phyloP scores from a whole-genome alignment of 2,113 vertebrate genomes.

The Tylochromis polylepis region DNA sequence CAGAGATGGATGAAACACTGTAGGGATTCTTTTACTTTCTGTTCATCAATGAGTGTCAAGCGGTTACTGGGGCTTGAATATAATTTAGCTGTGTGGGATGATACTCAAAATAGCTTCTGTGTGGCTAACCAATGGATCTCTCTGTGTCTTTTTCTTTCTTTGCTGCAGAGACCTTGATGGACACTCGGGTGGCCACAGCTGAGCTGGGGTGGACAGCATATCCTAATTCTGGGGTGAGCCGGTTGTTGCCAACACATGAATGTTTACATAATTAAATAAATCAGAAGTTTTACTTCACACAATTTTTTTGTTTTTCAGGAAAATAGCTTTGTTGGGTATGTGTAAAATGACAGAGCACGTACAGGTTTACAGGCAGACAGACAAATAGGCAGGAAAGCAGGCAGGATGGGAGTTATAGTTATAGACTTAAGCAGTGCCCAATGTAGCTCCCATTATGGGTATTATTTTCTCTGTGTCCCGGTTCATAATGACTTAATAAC shows the following conservation, averaged over 20 bases:
- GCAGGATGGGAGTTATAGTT: conserved; percentile 19
- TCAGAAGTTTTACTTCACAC: neutral
- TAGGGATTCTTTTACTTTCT: conserved; percentile 40
- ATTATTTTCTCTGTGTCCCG: conserved; percentile 67
- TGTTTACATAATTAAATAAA: neutral
- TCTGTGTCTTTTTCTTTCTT: conserved; percentile 30
- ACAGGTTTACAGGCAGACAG: conserved; percentile 7
- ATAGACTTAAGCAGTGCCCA: conserved; percentile 48
- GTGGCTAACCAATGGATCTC: conserved; percentile 31
- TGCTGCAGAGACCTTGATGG: conserved; percentile 92
- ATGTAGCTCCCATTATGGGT: conserved; percentile 54
- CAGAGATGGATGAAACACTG: conserved; percentile 31
- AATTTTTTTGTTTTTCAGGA: neutral
- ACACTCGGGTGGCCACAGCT: conserved; percentile 95
- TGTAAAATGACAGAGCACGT: neutral
- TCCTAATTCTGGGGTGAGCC: conserved; percentile 94
- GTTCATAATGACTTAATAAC: conserved; percentile 74
- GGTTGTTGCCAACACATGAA: neutral
- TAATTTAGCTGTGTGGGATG: conserved; percentile 21
- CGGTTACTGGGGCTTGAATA: conserved; percentile 51
- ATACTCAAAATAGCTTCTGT: conserved; percentile 37
- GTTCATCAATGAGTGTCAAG: conserved; percentile 52
- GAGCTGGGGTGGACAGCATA: conserved; percentile 98
- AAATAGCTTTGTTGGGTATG: neutral
- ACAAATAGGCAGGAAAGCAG: conserved; percentile 39